These are phyloP conservation scores for Lepilemur ruficaudatus DNA, from an alignment of 2,797 vertebrate genomes.

Conservation along the genomic window DNA sequence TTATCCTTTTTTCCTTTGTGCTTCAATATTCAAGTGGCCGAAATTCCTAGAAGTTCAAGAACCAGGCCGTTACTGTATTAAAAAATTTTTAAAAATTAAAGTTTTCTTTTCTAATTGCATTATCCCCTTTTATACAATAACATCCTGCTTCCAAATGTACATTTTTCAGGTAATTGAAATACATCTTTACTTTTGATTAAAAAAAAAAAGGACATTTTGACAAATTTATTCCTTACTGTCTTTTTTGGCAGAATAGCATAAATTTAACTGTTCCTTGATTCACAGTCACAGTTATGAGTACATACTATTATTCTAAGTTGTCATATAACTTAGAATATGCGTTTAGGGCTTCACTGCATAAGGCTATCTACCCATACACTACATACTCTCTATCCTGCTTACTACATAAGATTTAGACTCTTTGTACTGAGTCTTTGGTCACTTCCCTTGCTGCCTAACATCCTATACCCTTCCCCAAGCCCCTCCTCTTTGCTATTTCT, in stretches of 20 bases:
- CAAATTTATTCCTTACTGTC: background rate
- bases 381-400: background rate
- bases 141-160: background rate
- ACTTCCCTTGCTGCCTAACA: background rate
- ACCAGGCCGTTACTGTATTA: background rate
- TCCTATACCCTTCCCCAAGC: fast-evolving
- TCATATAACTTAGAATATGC: background rate
- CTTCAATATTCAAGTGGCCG: background rate
- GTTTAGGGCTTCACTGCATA: background rate
- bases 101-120: background rate
- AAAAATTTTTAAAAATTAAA: background rate
- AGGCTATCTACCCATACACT: background rate
- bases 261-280: background rate
- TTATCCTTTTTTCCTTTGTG: background rate
- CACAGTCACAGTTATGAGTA: background rate
- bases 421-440: background rate
- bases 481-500: background rate
- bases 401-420: background rate
- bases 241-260: background rate
- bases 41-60: conserved; percentile 26
- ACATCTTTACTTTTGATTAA: background rate
- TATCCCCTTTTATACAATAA: background rate
- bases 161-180: conserved; percentile 15
- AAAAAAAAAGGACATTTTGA: background rate
- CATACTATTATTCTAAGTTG: background rate